A percentile compares a stretch with the other conserved stretches of the same genome.
Conservation (phyloP, 2,797 vertebrate genomes). For the Rhadinocentrus ornatus region DNA sequence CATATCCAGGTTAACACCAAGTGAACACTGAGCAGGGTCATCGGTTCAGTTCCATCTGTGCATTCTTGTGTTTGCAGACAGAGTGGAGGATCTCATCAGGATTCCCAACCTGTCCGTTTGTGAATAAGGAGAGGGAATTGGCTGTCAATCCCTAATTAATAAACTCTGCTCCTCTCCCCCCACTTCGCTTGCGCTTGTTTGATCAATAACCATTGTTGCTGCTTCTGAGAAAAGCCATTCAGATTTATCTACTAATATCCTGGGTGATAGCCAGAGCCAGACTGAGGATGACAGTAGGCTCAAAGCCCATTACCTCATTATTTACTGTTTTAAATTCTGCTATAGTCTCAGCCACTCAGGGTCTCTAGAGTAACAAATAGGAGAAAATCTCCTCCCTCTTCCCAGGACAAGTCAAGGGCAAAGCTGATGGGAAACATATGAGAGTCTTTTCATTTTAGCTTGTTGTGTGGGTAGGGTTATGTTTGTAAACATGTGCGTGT, state of each 20-base stretch:
- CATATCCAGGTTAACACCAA: constrained; percentile 48
- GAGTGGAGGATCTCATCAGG: constrained; percentile 75
- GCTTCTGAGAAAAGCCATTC: constrained; percentile 82
- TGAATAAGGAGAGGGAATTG: constrained; percentile 84
- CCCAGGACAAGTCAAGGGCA: constrained; percentile 73
- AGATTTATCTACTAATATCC: constrained; percentile 91
- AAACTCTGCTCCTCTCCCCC: constrained; percentile 83
- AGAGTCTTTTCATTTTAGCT: constrained; percentile 55
- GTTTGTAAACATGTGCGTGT: constrained; percentile 29
- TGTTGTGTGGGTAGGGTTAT: constrained; percentile 28
- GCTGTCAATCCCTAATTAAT: constrained; percentile 91
- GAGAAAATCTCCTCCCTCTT: constrained; percentile 61
- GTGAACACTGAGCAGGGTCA: constrained; percentile 54
- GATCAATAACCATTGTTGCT: constrained; percentile 86
- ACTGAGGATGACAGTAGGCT: constrained; percentile 81
- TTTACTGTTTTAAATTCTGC: constrained; percentile 84
- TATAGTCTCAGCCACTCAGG: constrained; percentile 67
- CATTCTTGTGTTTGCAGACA: constrained; percentile 53
- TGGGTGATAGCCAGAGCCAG: constrained; percentile 74
- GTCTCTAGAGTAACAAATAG: constrained; percentile 72
- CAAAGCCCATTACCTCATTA: constrained; percentile 79
- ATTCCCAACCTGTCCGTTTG: constrained; percentile 72
- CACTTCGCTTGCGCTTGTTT: constrained; percentile 55
- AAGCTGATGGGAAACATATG: constrained; percentile 57
- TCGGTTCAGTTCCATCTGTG: constrained; percentile 46